These are phyloP conservation scores for Caenorhabditis macrosperma DNA, from an alignment of 2,888 invertebrate species.

Conservation along the genomic window DNA sequence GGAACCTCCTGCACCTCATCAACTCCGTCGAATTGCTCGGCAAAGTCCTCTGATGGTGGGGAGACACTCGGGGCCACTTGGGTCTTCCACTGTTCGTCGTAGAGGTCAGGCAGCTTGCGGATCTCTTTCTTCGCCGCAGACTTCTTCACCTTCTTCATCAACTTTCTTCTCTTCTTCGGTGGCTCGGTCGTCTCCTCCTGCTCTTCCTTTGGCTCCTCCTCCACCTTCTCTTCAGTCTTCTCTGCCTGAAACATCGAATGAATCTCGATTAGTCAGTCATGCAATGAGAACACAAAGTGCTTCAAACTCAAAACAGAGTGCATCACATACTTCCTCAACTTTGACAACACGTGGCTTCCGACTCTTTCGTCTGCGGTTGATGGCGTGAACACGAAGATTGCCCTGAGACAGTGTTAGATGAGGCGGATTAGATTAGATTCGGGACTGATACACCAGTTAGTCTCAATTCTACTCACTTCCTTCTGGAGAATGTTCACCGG, in stretches of 20 bases:
- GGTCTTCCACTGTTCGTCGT: slow-evolving; percentile 54
- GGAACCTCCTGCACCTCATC: slow-evolving; percentile 48
- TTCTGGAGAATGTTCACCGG: slow-evolving; percentile 47
- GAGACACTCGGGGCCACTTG: slow-evolving; percentile 56
- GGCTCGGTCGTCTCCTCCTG: slow-evolving; percentile 31
- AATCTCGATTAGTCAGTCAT: neutral
- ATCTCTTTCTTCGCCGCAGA: slow-evolving; percentile 46
- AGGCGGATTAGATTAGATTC: slow-evolving; percentile 9
- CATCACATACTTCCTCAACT: slow-evolving; percentile 41
- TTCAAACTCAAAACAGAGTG: slow-evolving; percentile 11
- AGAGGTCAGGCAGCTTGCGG: slow-evolving; percentile 48
- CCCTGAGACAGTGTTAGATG: slow-evolving; percentile 43
- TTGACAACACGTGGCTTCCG: slow-evolving; percentile 50
- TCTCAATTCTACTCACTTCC: slow-evolving; percentile 27
- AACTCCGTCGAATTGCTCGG: slow-evolving; percentile 51
- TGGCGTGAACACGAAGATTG: slow-evolving; percentile 50
- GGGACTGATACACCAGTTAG: neutral
- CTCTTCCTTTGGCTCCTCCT: slow-evolving; percentile 20
- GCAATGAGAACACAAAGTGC: neutral
- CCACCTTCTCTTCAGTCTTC: slow-evolving; percentile 5
- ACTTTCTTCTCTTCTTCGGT: slow-evolving; percentile 47
- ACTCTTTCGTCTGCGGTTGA: slow-evolving; percentile 45
- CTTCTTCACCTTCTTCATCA: slow-evolving; percentile 37
- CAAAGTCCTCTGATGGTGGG: slow-evolving; percentile 52
- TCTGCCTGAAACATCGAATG: slow-evolving; percentile 35